Evolutionary conservation across 2,113 vertebrate genomes (phyloP).

Genomic region (Tamias sibiricus): DNA sequence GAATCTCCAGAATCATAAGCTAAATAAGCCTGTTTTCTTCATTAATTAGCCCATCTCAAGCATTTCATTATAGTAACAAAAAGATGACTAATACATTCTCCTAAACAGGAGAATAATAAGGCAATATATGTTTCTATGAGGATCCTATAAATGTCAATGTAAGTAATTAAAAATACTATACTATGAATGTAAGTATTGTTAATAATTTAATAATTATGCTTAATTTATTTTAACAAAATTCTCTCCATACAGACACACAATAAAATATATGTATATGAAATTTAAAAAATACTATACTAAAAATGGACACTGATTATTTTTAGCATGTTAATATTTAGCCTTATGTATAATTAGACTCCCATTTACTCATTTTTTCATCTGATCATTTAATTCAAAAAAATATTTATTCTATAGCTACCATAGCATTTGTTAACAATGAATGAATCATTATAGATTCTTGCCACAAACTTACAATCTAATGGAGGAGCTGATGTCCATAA

Average conservation of each 20-base stretch:
- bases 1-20: neutral
- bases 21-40: neutral
- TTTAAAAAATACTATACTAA: conserved; percentile 12
- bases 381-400: conserved; percentile 20
- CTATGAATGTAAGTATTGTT: too few species aligned
- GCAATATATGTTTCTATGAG: neutral
- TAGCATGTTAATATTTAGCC: neutral
- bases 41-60: neutral
- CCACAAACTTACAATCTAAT: neutral
- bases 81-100: neutral
- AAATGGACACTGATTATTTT: neutral
- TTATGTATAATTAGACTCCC: neutral
- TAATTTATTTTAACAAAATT: too few species aligned
- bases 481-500: neutral
- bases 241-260: too few species aligned
- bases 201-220: too few species aligned
- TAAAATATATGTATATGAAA: too few species aligned
- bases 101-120: neutral
- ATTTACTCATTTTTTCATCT: neutral
- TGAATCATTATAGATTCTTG: neutral
- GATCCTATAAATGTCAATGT: neutral
- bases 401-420: neutral
- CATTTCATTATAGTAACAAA: neutral
- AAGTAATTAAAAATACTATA: neutral
- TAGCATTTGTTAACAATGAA: neutral